Base-by-base conservation (phyloP, 2,888 invertebrate genomes). In the Glomeris marginata region DNA sequence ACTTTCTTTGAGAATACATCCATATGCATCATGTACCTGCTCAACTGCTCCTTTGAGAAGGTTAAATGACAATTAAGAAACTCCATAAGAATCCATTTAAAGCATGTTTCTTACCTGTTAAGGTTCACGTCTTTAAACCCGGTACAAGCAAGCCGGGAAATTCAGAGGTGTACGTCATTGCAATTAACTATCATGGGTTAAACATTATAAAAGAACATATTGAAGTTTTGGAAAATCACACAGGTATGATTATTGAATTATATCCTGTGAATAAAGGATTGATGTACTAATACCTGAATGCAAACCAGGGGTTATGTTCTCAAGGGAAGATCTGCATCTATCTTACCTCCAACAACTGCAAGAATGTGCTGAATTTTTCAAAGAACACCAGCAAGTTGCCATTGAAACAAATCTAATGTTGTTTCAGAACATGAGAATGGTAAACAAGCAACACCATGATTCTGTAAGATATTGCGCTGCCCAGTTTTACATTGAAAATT, bases 91-190 rank as follows among this genome's bases (percentile, higher is more conserved):
- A 15, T 46, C n/a, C 15, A 45, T 28, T 45, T 33, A 33, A 21
- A 10, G 28, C 33, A 21, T 33, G 2, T 16, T 40, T 49, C 18
- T 20, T 28, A 18, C 43, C 49, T 38, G 44, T 55, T 4, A 69
- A 77, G 62, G 78, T 94, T 0, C 72, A 77, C 57, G 71, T 86
- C 16, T 84, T 80, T 63, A 95, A 95, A 64, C 94, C 95, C 0
- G 80, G 78, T 1, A 85, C 87, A 0, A 94, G 94, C n/a, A 86
- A 88, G 63, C 81, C 84, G 61, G 94, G 94, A 6, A 95, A 95
- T 67, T 94, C 94, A 0, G 95, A 95, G 68, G 77, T 85, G 0
- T 95, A 95, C 63, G 74, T 90, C 0, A 71, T 94, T n/a, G 66
- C 67, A 41, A 20, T 57, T 28, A 52, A 54, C 16, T 60, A 55